Base-by-base conservation (phyloP, 1,140 invertebrate species). In the Lineus longissimus region DNA sequence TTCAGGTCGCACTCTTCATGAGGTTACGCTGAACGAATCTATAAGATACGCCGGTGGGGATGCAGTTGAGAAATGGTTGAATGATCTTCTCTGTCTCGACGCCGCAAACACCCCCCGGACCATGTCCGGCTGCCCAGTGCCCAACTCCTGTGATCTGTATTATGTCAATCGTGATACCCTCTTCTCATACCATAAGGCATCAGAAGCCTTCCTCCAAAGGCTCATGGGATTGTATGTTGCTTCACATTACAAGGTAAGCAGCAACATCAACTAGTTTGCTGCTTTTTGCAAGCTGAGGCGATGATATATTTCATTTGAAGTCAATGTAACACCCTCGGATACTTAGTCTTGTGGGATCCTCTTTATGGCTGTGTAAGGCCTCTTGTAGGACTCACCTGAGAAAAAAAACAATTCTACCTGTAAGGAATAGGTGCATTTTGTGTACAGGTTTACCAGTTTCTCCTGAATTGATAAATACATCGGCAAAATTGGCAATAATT, bases 101-200 rank as follows among this genome's bases (percentile, higher is more conserved):
- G 89, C 76, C 27, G 70, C 71, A 6, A 67, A 68, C 23, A 71
- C 77, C 9, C 82, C 87, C 0, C 77, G 86, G 7, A 81, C 89
- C 30, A 85, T 86, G 22, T 88, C 87, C 1, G 91, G 92, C 19
- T 93, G 92, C 71, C 95, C 96, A 41, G 86, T 91, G 1, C 94
- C 94, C 0, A 87, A 91, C 47, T 81, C 85, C 19, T 99, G 97
- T 81, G 90, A 98, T 66, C 85, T 99, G 11, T 97, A 83, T 68
- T 86, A 87, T 68, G 82, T 87, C 2, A 87, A 87, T 73, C 84
- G 97, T 64, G 96, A 99, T 76, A 95, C 95, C 0, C 81, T 99
- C 15, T 99, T 99, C 82, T 97, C 94, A 60, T 98, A 95, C 78
- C 94, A 98, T 74, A 92, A 92, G 80, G 93, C 93, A 0, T 95